A percentile compares a stretch with the other conserved stretches of the same genome.
Conservation (phyloP, 2,888 invertebrate species). For the Lochmaea capreae region DNA sequence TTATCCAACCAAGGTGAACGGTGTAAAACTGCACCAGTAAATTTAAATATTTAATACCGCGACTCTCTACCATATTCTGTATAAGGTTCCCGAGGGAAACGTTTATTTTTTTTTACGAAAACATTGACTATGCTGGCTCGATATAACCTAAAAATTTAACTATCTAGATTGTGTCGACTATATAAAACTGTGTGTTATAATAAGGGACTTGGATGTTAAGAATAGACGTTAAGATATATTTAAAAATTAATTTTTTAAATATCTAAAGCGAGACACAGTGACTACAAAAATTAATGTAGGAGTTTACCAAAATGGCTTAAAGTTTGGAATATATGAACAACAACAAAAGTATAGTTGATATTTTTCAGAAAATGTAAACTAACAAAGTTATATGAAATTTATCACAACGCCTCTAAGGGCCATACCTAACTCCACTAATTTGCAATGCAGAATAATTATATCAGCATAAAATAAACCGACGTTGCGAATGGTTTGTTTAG, state of each 20-base stretch:
- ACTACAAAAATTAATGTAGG: no score
- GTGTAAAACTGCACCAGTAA: slow-evolving; percentile 38
- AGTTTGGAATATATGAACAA: no score
- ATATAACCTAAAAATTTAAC: slow-evolving; percentile 24
- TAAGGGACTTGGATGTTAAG: no score
- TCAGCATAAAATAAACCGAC: slow-evolving; percentile 5
- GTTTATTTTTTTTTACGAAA: slow-evolving; percentile 35
- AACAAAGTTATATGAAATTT: neutral
- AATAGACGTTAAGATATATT: no score
- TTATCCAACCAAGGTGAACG: slow-evolving; percentile 37
- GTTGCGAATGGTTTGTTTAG: neutral
- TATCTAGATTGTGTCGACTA: slow-evolving; percentile 2
- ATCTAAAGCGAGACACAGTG: no score
- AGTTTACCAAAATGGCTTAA: no score
- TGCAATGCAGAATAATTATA: slow-evolving; percentile 7
- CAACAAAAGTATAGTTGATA: no score
- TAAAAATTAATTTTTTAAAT: no score
- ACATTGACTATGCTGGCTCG: slow-evolving; percentile 28
- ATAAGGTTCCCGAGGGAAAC: slow-evolving; percentile 35
- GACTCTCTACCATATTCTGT: slow-evolving; percentile 39
- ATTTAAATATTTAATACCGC: slow-evolving; percentile 44
- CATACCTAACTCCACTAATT: neutral
- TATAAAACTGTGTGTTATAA: neutral
- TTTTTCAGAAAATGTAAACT: neutral
- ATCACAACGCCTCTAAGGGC: neutral